A percentile compares a stretch with the other conserved stretches of the same genome.
phyloP scores from a whole-genome alignment of 1,140 invertebrate genomes.

The Centruroides sculpturatus region DNA sequence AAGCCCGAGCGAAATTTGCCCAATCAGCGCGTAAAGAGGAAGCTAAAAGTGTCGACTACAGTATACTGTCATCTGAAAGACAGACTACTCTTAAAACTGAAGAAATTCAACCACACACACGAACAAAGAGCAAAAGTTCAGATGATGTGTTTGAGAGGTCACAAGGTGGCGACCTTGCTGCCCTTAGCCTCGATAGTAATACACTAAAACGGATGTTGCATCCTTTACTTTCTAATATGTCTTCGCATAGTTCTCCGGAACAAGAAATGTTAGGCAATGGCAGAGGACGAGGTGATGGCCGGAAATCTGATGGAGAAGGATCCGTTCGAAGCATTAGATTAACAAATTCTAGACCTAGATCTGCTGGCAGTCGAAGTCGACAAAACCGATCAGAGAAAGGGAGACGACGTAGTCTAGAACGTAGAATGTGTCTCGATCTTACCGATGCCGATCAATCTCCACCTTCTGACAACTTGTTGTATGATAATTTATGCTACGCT shows the following conservation, averaged over 20 bases:
- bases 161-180: slow-evolving; percentile 27
- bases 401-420: slow-evolving; percentile 14
- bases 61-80: neutral
- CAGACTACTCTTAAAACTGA: neutral
- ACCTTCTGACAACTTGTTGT: slow-evolving; percentile 18
- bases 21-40: slow-evolving; percentile 17
- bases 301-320: slow-evolving; percentile 5
- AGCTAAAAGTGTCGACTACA: slow-evolving; percentile 18
- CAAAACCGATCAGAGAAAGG: slow-evolving; percentile 14
- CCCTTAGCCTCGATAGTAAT: slow-evolving; percentile 49
- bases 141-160: slow-evolving; percentile 55
- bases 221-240: slow-evolving; percentile 52
- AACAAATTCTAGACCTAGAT: neutral
- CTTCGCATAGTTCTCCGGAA: slow-evolving; percentile 62
- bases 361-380: slow-evolving; percentile 1
- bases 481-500: slow-evolving; percentile 71
- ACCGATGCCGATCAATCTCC: slow-evolving; percentile 18
- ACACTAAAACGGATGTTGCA: slow-evolving; percentile 86
- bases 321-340: slow-evolving; percentile 1
- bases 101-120: neutral
- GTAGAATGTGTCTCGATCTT: slow-evolving; percentile 35
- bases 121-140: slow-evolving; percentile 49
- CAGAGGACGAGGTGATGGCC: neutral
- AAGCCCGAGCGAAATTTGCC: slow-evolving; percentile 17
- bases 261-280: slow-evolving; percentile 37